Evolutionary conservation across 2,113 vertebrate genomes (phyloP), one percentile per base, ranked within the genome.

Genomic region (Steatornis caripensis): DNA sequence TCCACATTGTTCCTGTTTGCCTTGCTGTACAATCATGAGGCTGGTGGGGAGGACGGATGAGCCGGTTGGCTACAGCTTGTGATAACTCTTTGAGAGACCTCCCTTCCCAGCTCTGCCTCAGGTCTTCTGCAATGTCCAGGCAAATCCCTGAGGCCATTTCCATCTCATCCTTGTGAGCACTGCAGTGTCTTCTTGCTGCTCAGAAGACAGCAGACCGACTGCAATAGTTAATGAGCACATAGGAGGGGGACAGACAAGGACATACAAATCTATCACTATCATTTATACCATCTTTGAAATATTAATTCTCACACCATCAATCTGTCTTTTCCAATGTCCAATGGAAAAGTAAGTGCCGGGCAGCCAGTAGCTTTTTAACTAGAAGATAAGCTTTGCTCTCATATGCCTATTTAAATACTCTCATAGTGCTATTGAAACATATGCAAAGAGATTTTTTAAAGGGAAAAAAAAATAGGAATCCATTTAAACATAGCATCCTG

Each of bases 141-240:
- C 12, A 78, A 58, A 75, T n/a, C 27, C 36, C 12, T 37, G 22
- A 48, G 57, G 29, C 18, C 7, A 6, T 46, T 57, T 70, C 66
- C 36, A 60, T 29, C 27, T 41, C 1, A 1, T 45, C 12, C 37
- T 39, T 70, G 6, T 30, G 23, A 74, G 16, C 24, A 65, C 10
- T n/a, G 3, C 16, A 7, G 10, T 18, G 3, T 26, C 34, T 71
- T 9, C 57, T 43, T 39, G 60, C 45, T 2, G 0, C 53, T 45
- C 24, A 45, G 32, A 29, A 69, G 17, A 48, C 8, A 60, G 34
- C 20, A 90, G 16, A 8, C 12, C 54, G 78, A 58, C 12, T 30
- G 34, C 16, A 43, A 36, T 17, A 68, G 29, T 26, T 41, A 37
- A 41, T 61, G 27, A 15, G 4, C 34, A 17, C 0, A 0, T 27